Evolutionary conservation across 2,888 invertebrate genomes (phyloP), one percentile per base, ranked within the genome.

Genomic region (Hyppa rectilinea): DNA sequence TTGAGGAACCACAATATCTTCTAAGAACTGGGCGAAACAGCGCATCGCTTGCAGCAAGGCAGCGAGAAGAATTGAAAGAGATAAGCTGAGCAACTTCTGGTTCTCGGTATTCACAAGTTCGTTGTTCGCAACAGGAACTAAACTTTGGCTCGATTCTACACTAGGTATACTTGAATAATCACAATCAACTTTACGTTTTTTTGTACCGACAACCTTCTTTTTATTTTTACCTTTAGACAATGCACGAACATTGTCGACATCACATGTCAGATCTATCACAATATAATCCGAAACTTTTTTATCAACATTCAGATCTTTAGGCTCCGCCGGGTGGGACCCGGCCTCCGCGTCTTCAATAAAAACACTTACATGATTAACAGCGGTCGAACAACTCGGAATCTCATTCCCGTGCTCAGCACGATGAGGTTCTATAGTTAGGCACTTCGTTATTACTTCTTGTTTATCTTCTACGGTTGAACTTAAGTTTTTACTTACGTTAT

Each of bases 1-100:
- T 85, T 95, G 96, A 71, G 96, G 96, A 67, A 95, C 90, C 71
- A 96, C 96, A 87, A 96, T 96, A 84, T 97, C 96, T 85, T 97
- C 97, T 83, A 97, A 92, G 86, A 97, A 96, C 89, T 96, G 96
- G 53, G 97, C 96, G 85, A 97, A 96, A 89, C 97, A 97, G 73
- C 96, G 96, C 90, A 97, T 96, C 80, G 97, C 97, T 90, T 97
- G 97, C 45, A 97, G 86, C 84, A 97, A 88, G 38, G 97, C 97
- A 29, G 97, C 97, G 58, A 97, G 92, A 23, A 97, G 91, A 80
- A 97, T 94, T 56, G 97, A 97, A 45, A 97, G 88, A 29, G 97
- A 97, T 65, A 97, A 89, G 78, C 97, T 97, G 59, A 97, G 96
- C 83, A 97, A 88, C 89, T 96, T 96, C 85, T 95, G 94, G 82